Evolutionary conservation across 1,140 invertebrate genomes (phyloP).

Genomic region (Psix sp.): DNA sequence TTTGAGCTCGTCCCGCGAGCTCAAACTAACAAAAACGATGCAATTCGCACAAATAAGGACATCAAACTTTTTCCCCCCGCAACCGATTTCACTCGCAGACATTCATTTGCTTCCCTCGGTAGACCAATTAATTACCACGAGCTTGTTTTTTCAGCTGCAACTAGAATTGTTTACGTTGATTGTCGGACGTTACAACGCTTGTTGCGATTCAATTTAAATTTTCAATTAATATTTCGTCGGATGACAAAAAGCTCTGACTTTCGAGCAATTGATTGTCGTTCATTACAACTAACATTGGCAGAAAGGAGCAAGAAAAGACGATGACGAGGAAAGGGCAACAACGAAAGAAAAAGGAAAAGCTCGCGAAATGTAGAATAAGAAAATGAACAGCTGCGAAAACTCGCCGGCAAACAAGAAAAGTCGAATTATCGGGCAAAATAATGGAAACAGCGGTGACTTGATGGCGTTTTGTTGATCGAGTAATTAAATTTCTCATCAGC

Average conservation of each 20-base stretch:
- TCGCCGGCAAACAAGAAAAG: slow-evolving; percentile 7
- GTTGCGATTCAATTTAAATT: too few relatives aligned
- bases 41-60: slow-evolving; percentile 54
- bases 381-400: slow-evolving; percentile 2
- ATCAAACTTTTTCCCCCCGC: slow-evolving; percentile 38
- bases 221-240: too few relatives aligned
- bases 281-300: too few relatives aligned
- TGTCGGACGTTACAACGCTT: slow-evolving; percentile 5
- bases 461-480: slow-evolving; percentile 34
- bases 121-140: slow-evolving; percentile 50
- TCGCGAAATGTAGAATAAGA: too few relatives aligned
- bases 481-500: slow-evolving; percentile 53
- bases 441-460: slow-evolving; percentile 20
- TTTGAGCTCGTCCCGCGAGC: slow-evolving; percentile 23
- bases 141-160: slow-evolving; percentile 34
- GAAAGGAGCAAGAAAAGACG: too few relatives aligned
- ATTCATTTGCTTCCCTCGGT: slow-evolving; percentile 52
- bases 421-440: slow-evolving; percentile 24
- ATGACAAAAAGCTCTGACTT: too few relatives aligned
- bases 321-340: too few relatives aligned
- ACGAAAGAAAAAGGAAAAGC: too few relatives aligned
- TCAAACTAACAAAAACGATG: slow-evolving; percentile 52
- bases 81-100: slow-evolving; percentile 49
- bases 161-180: slow-evolving; percentile 45
- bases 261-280: too few relatives aligned